Evolutionary conservation across 1,140 invertebrate species (phyloP), one percentile per base, ranked within the genome.

Genomic region (Leptinotarsa texana): DNA sequence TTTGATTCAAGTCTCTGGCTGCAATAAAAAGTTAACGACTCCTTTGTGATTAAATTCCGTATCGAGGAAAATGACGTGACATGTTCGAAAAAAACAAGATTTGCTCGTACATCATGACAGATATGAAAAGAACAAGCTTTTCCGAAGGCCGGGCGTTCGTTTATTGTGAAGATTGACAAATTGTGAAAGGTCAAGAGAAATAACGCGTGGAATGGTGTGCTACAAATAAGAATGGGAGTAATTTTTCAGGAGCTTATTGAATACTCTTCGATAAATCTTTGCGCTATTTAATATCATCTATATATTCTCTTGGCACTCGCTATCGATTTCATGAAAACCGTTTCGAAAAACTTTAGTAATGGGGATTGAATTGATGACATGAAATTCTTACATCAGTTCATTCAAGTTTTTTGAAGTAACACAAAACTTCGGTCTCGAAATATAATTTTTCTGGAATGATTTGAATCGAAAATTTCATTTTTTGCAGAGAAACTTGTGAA

Each of bases 131-230:
- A 42, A 42, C 33, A 8, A 42, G 33, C 33, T 42, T 11, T 42
- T 11, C 8, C 33, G 33, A 8, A 42, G 33, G 8, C 33, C 8
- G 8, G 51, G 51, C 24, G 42, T 42, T n/a, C 66, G 33, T 68
- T 68, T 42, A 47, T 33, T 68, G 13, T 68, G 13, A n/a, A 68
- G 42, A 47, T 33, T 68, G 66, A 68, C 33, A 68, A 68, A 68
- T 68, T 68, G 17, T 17, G 11, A 47, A 47, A 42, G 66, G 33
- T 47, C 66, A 68, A 68, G 42, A 68, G 42, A 47, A 68, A 68
- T 47, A n/a, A 42, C 18, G 66, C 66, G 6, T 17, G 33, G 33
- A 68, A 42, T 68, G 66, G 33, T 49, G 66, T 48, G 66, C 66
- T 15, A 42, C 15, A 68, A 68, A 68, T 68, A 68, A 68, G 11